A percentile compares a stretch with the other conserved stretches of the same genome.
phyloP scores from a whole-genome alignment of 2,797 vertebrate species.

The Phyllotis vaccarum region DNA sequence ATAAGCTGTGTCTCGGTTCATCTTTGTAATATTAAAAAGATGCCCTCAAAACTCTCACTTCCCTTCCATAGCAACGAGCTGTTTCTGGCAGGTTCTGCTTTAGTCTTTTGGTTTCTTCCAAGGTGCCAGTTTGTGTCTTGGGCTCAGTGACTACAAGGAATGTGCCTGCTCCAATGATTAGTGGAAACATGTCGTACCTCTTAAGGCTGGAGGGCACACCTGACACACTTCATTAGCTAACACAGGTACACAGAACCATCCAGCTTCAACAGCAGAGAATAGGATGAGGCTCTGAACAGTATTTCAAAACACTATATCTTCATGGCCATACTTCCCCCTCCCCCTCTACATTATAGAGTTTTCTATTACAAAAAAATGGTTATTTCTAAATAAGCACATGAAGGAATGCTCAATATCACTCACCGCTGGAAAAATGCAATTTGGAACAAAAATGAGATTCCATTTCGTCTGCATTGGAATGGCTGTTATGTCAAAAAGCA shows the following conservation, averaged over 20 bases:
- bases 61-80: background rate
- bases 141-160: slow-evolving; percentile 10
- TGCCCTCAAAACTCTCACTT: background rate
- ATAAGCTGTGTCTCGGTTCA: background rate
- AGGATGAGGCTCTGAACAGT: background rate
- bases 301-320: background rate
- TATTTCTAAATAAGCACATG: background rate
- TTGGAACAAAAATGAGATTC: background rate
- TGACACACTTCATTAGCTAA: background rate
- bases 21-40: slow-evolving; percentile 11
- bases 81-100: background rate
- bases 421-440: slow-evolving; percentile 8
- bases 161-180: background rate
- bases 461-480: background rate
- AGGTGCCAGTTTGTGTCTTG: background rate
- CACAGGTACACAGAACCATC: background rate
- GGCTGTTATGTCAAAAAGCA: background rate
- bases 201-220: background rate
- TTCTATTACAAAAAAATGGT: background rate
- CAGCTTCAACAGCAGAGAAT: background rate
- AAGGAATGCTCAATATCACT: background rate
- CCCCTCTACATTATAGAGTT: background rate
- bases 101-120: background rate
- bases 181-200: background rate
- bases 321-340: background rate